Conservation (phyloP, 2,113 vertebrate genomes). For the Mugil cephalus region DNA sequence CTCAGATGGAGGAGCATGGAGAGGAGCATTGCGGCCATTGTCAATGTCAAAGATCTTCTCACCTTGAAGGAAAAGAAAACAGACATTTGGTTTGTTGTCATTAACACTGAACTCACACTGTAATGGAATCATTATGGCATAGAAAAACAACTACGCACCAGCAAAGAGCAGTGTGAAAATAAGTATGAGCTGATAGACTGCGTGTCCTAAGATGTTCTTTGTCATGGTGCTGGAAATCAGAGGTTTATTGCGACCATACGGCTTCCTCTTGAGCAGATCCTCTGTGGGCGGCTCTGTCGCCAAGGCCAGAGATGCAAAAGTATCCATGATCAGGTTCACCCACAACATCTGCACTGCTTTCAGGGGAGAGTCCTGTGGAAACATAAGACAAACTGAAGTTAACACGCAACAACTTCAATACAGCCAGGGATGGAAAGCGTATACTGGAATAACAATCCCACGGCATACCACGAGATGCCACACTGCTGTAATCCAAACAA, state of each 20-base stretch:
- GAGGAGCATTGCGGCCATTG: constrained; percentile 93
- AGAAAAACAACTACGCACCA: constrained; percentile 75
- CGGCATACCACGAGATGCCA: no score
- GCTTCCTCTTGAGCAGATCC: constrained; percentile 90
- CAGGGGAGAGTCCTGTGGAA: constrained; percentile 91
- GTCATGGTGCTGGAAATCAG: constrained; percentile 98
- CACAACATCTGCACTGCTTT: constrained; percentile 99
- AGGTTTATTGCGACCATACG: constrained; percentile 95
- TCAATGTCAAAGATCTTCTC: constrained; percentile 97
- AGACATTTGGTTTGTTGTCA: background rate
- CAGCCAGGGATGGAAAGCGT: no score
- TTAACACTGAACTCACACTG: background rate
- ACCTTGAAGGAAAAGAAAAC: constrained; percentile 76
- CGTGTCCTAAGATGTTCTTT: constrained; percentile 97
- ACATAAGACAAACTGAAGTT: background rate
- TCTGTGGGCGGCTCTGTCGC: constrained; percentile 95
- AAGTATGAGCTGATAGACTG: constrained; percentile 93
- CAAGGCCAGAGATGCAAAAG: constrained; percentile 94
- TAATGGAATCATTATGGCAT: background rate
- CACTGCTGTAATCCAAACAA: no score
- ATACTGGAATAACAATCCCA: no score
- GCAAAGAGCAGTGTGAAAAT: constrained; percentile 96
- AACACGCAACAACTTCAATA: background rate
- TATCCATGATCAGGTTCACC: constrained; percentile 99
- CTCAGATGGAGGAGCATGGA: constrained; percentile 96